A percentile compares a stretch with the other conserved stretches of the same genome.
phyloP scores from a whole-genome alignment of 1,140 invertebrate genomes.

The Caerostris extrusa region DNA sequence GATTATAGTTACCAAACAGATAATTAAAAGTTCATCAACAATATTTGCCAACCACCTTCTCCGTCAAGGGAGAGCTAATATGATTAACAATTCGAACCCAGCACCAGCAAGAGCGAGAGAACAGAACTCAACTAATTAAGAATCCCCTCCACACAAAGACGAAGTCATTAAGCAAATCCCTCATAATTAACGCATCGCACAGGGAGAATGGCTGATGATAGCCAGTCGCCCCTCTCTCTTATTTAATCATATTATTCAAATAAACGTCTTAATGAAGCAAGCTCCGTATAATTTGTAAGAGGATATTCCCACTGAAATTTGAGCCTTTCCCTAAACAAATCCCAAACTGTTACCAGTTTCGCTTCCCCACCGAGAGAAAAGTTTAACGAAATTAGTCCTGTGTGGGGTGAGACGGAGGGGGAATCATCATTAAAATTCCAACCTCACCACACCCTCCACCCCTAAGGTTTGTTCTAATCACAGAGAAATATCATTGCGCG shows the following conservation, averaged over 20 bases:
- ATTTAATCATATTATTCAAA: conserved; percentile 70
- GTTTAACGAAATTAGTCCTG: conserved; percentile 69
- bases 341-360: not conserved
- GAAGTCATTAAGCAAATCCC: conserved; percentile 69
- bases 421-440: conserved; percentile 68
- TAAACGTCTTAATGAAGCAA: conserved; percentile 69
- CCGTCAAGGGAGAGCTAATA: conserved; percentile 34
- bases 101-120: not conserved
- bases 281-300: conserved; percentile 60
- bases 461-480: conserved; percentile 44
- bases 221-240: not conserved
- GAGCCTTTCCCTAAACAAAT: conserved; percentile 44
- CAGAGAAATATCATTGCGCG: conserved; percentile 62
- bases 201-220: not conserved
- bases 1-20: conserved; percentile 27
- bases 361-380: not conserved
- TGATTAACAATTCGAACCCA: conserved; percentile 61
- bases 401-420: not conserved
- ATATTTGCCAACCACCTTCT: not conserved
- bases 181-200: conserved; percentile 44
- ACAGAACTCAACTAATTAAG: conserved; percentile 56
- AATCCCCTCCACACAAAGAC: conserved; percentile 56
- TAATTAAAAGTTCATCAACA: conserved; percentile 70
- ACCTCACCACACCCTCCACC: not conserved
- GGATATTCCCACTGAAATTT: conserved; percentile 45